Evolutionary conservation across 2,113 vertebrate species (phyloP), one percentile per base, ranked within the genome.

Genomic region (Myrmecobius fasciatus): DNA sequence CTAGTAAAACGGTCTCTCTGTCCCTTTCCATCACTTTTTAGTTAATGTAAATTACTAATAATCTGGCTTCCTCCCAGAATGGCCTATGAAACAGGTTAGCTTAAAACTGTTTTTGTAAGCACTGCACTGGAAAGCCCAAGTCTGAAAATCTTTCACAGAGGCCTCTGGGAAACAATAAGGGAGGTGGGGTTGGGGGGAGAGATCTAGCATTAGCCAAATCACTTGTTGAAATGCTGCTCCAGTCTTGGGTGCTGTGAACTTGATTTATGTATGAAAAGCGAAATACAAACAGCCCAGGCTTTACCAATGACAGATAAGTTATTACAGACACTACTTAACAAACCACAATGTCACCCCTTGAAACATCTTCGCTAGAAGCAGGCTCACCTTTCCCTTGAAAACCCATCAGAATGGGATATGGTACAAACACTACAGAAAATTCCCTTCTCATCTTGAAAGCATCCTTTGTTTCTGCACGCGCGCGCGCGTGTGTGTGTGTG

Each of bases 211-310:
- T 56, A 97, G 97, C 96, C 92, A 97, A 96, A 93, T 49, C 92
- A 51, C 28, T 90, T 95, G 48, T 25, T 94, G 94, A 97, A 97
- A 97, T 17, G 4, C 26, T 95, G 28, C 90, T 90, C 47, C 60
- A 94, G 28, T 22, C 67, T 96, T 52, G 54, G 83, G 93, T 96
- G 47, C 92, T 93, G 53, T 25, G 95, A 96, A 92, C 56, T 94
- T 91, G 94, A 97, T 97, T 97, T 97, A 92, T 96, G 48, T 46
- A 90, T 4, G 12, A 89, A 92, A 95, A 97, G 28, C 96, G 90
- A 97, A 97, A 95, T 25, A 96, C 48, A 95, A 97, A 96, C 89
- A 95, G 93, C 94, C 75, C 89, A 96, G 56, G 91, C 51, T 96
- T 83, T 95, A 92, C 1, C 0, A 92, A 67, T 91, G 94, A 95